phyloP scores from a whole-genome alignment of 1,140 invertebrate genomes.

The Drosophila ogumai region DNA sequence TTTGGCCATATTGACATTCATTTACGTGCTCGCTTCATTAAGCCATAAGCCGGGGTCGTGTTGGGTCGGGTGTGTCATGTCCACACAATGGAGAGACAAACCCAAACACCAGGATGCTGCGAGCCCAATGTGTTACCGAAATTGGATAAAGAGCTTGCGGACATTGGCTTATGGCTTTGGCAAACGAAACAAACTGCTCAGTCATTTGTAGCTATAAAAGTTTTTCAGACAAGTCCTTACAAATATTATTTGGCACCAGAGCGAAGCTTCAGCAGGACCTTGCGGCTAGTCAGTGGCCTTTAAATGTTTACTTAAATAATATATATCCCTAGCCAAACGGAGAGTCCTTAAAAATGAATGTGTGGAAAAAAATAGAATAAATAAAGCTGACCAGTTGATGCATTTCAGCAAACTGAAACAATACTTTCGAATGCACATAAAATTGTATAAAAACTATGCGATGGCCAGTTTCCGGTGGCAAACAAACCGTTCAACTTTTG shows the following conservation, averaged over 20 bases:
- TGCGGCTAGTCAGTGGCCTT: neutral
- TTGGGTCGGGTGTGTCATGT: conserved; percentile 31
- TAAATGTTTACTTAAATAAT: neutral
- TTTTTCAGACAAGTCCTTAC: conserved; percentile 1
- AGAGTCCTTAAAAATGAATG: conserved; percentile 1
- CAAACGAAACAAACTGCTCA: conserved; percentile 8
- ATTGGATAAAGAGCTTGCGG: conserved; percentile 39
- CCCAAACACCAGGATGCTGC: conserved; percentile 10
- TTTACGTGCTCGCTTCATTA: conserved; percentile 74
- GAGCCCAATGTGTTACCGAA: conserved; percentile 28
- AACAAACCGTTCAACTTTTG: conserved; percentile 7
- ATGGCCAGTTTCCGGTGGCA: conserved; percentile 2
- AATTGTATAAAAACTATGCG: neutral
- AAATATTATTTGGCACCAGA: conserved; percentile 1
- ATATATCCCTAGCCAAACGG: neutral
- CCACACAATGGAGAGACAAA: conserved; percentile 31
- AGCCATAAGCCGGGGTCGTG: conserved; percentile 65
- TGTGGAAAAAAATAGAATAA: conserved; percentile 3
- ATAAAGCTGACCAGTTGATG: conserved; percentile 10
- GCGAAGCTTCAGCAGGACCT: neutral
- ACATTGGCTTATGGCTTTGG: conserved; percentile 25
- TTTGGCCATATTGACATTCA: conserved; percentile 56
- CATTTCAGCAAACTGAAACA: neutral
- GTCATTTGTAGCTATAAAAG: conserved; percentile 7
- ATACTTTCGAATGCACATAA: conserved; percentile 22